A percentile compares a stretch with the other conserved stretches of the same genome.
phyloP scores from a whole-genome alignment of 2,113 vertebrate genomes.

The Macrotus californicus region DNA sequence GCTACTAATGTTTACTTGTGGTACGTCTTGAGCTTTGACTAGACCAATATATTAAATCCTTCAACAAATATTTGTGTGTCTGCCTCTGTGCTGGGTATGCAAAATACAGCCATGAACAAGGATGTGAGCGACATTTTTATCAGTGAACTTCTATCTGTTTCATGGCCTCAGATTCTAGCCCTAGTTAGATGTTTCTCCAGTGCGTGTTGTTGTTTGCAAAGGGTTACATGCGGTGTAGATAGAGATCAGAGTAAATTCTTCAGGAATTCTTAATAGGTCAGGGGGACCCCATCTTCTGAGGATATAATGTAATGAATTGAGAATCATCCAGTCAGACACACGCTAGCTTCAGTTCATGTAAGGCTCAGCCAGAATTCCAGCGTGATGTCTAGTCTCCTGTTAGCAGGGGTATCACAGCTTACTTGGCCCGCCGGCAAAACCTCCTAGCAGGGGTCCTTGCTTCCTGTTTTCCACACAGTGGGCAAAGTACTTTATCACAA shows the following conservation, averaged over 20 bases:
- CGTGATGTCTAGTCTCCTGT: neutral
- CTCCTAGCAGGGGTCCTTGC: neutral
- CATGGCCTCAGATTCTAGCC: neutral
- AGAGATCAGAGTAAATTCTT: neutral
- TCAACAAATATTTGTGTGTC: neutral
- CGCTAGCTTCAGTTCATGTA: accelerated
- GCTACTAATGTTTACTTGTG: neutral
- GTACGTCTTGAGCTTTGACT: neutral
- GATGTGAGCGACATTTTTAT: neutral
- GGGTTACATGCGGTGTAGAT: neutral
- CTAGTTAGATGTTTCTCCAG: neutral
- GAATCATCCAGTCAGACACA: neutral
- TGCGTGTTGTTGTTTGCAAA: neutral
- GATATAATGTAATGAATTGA: neutral
- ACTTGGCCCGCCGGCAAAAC: neutral
- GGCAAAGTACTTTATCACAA: neutral
- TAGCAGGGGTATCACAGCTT: neutral
- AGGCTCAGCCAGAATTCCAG: neutral
- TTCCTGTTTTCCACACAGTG: neutral
- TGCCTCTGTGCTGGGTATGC: neutral
- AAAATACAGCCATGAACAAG: neutral
- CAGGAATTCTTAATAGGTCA: neutral
- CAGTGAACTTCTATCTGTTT: neutral
- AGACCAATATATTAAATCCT: neutral
- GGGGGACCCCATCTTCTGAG: neutral